Conservation (phyloP, 2,888 invertebrate species). For the Rotaria magnacalcarata region DNA sequence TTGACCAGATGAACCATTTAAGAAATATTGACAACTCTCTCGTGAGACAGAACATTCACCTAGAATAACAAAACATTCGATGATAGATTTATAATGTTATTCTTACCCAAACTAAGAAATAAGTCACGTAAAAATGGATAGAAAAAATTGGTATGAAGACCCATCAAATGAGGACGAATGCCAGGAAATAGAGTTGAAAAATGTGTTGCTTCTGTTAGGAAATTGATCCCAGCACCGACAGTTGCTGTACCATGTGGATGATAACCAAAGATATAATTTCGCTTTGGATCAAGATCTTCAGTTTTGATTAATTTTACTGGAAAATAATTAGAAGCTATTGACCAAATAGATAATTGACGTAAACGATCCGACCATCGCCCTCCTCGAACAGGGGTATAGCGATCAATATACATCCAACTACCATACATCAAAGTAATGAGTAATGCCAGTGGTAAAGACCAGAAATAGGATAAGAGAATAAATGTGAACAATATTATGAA, state of each 20-base stretch:
- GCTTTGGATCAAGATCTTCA: conserved; percentile 7
- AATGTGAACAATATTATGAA: background rate
- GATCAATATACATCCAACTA: conserved; percentile 45
- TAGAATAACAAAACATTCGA: conserved; percentile 53
- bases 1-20: background rate
- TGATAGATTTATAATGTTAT: background rate
- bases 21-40: background rate
- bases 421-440: background rate
- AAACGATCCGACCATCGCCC: conserved; percentile 3
- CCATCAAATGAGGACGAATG: conserved; percentile 62
- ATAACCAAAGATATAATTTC: conserved; percentile 62
- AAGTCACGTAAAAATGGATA: conserved; percentile 70
- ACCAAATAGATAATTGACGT: conserved; percentile 6
- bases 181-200: conserved; percentile 61
- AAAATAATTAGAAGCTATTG: background rate
- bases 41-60: conserved; percentile 51
- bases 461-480: conserved; percentile 1
- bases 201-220: conserved; percentile 67
- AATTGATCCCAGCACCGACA: conserved; percentile 73
- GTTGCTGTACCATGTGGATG: conserved; percentile 89
- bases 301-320: conserved; percentile 5
- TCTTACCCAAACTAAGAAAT: background rate
- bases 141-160: conserved; percentile 70
- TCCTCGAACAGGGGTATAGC: conserved; percentile 58
- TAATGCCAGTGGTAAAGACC: background rate